These are phyloP conservation scores for Drosophila paracracens DNA, from an alignment of 2,888 invertebrate species.

Conservation along the genomic window DNA sequence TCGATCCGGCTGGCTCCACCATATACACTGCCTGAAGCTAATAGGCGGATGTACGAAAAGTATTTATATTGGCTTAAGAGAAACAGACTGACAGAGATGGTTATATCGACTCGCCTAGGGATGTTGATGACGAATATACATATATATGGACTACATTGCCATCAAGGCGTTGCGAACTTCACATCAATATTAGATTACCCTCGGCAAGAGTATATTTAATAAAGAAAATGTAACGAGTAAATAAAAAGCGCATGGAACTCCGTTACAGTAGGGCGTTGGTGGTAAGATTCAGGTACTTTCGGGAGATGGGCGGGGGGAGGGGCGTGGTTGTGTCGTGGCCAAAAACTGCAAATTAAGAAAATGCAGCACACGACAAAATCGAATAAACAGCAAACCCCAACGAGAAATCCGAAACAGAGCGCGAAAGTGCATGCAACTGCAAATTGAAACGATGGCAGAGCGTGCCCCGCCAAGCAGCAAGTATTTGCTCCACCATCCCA, in stretches of 20 bases:
- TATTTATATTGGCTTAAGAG: not conserved
- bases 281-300: not conserved
- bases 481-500: not conserved
- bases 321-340: conserved; percentile 13
- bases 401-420: conserved; percentile 18
- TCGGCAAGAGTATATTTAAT: conserved; percentile 38
- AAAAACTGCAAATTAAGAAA: conserved; percentile 77
- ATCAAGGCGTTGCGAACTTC: not conserved
- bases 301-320: not conserved
- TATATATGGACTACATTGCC: not conserved
- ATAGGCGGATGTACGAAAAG: not conserved
- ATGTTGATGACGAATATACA: not conserved
- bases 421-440: conserved; percentile 74
- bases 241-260: conserved; percentile 49
- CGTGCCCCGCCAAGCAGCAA: conserved; percentile 34
- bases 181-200: not conserved
- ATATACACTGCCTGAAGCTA: not conserved
- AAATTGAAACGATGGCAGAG: conserved; percentile 67
- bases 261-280: not conserved
- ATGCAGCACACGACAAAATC: conserved; percentile 80
- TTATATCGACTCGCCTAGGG: not conserved
- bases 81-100: not conserved
- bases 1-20: not conserved
- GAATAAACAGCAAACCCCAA: conserved; percentile 71
- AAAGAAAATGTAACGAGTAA: conserved; percentile 67